Evolutionary conservation across 2,797 vertebrate genomes (phyloP), one percentile per base, ranked within the genome.

Genomic region (Melanotaenia trifasciata): DNA sequence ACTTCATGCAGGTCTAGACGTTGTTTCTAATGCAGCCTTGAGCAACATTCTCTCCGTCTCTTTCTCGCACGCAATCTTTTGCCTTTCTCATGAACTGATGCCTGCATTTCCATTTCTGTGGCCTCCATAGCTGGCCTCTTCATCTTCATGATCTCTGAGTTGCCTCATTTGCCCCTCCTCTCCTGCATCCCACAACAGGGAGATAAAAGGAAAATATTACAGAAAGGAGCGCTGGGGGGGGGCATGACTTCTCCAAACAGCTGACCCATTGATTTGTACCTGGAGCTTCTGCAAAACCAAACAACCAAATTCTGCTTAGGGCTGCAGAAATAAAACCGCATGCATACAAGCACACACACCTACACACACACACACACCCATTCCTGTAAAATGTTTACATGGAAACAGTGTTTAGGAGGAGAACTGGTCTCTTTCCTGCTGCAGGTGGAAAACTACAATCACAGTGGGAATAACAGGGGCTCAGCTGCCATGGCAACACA

Each of bases 381-480:
- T 47, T 78, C 58, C 81, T 76, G 62, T 75, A 62, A 90, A 90
- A 87, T 83, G 78, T 85, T 90, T 83, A 87, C 72, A 84, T 85
- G 87, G 88, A 93, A 89, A 92, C 84, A 60, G 64, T 57, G 60
- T 79, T 80, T 76, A 75, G 86, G 87, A 82, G 84, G 81, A 58
- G 63, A 78, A 71, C 64, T 69, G 79, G 72, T 74, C 54, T 69
- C 80, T 87, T 90, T 89, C 78, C 83, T 79, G 84, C 76, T 78
- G 80, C 84, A 91, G 88, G 87, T 90, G 88, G 85, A 88, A 88
- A 90, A 87, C 61, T 75, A 71, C 40, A 75, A 72, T 70, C 68
- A 53, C 50, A 72, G 51, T 58, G 81, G 73, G 72, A 83, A 84
- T 64, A 84, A 70, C 79, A 67, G 66, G 33, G 40, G 78, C 32